These are phyloP conservation scores for Phenganax subtilis DNA, from an alignment of 92 coral and sea anemone species.

Conservation along the genomic window DNA sequence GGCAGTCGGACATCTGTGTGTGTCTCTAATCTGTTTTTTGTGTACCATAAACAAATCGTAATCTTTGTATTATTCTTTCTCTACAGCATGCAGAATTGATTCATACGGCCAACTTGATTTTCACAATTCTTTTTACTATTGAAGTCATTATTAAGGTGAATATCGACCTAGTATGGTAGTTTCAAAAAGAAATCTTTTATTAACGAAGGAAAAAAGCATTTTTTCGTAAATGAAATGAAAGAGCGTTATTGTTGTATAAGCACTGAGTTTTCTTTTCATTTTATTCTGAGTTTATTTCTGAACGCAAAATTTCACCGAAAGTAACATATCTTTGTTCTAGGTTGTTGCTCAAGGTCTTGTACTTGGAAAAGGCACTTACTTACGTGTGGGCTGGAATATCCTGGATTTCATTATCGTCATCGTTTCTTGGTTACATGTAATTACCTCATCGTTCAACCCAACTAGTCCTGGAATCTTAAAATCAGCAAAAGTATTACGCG, in stretches of 20 bases:
- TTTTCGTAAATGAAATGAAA: too few relatives aligned
- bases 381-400: slow-evolving; percentile 85
- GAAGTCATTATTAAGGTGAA: slow-evolving; percentile 89
- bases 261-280: too few relatives aligned
- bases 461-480: slow-evolving; percentile 77
- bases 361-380: slow-evolving; percentile 69
- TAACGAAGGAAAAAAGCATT: background rate
- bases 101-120: slow-evolving; percentile 63
- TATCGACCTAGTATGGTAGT: background rate
- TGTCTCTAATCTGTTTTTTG: too few relatives aligned
- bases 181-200: background rate
- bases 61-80: background rate
- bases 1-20: too few relatives aligned
- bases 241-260: too few relatives aligned
- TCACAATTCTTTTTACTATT: slow-evolving; percentile 75
- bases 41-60: background rate
- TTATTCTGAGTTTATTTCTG: too few relatives aligned
- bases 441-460: slow-evolving; percentile 59
- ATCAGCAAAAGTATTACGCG: slow-evolving; percentile 81
- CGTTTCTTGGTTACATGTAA: slow-evolving; percentile 82
- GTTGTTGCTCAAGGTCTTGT: slow-evolving; percentile 75
- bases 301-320: background rate
- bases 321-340: slow-evolving; percentile 35
- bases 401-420: slow-evolving; percentile 76
- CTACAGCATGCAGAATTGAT: slow-evolving; percentile 63